Evolutionary conservation across 2,113 vertebrate species (phyloP), one percentile per base, ranked within the genome.

Genomic region (Zosterops japonicus): DNA sequence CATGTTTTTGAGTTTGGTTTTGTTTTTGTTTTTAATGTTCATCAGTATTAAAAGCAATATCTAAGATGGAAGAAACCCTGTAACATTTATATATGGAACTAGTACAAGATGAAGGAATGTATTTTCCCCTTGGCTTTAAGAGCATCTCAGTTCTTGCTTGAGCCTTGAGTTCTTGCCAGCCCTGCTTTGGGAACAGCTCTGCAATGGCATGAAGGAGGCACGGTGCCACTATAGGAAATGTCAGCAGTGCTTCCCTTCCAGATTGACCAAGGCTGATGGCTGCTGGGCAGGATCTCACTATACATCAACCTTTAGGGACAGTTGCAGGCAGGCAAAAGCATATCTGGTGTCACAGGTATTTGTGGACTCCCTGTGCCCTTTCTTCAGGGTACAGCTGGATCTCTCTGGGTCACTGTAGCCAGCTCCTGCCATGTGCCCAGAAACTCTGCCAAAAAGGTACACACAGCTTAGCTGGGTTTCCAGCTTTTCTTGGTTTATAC

Each of bases 1-100:
- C 33, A 22, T 10, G 14, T 0, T 60, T 74, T 39, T 23, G 5
- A n/a, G 7, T 4, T 1, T 29, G 4, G 1, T 24, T 21, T 59
- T 39, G 11, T 39, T 39, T 11, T 39, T 55, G 13, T 42, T 39
- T 11, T 5, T 12, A 27, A 24, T 27, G 14, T 71, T 82, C 13
- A 44, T n/a, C 24, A 49, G 2, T 59, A 50, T 35, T 55, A 67
- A 81, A 86, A 89, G 11, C n/a, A 89, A 42, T 6, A 12, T 25
- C 35, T 50, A 80, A 65, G 36, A 41, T 12, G 14, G 15, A 46
- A 74, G 71, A 56, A 63, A 14, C 3, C 14, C 21, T 14, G 24
- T 39, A 83, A 35, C 31, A 53, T 35, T 33, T 55, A 61, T 33
- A n/a, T 1, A 7, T 20, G 14, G 16, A 79, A 44, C 29, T 29